Conservation (phyloP, 2,888 invertebrate species). For the Ceriagrion tenellum region DNA sequence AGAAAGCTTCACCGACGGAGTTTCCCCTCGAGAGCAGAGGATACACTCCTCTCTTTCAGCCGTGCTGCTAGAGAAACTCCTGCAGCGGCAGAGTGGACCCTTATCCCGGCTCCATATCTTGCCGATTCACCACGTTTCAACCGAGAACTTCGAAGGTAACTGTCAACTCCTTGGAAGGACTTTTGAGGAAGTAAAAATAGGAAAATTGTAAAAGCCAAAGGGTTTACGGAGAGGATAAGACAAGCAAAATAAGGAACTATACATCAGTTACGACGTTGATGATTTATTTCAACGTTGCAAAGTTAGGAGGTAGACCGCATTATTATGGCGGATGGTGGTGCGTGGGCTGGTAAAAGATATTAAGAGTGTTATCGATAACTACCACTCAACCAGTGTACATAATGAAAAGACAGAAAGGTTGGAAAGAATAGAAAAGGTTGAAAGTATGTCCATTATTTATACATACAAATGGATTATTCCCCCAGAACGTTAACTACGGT, state of each 20-base stretch:
- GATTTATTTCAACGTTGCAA: no score
- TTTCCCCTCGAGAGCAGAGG: neutral
- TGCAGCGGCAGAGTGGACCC: neutral
- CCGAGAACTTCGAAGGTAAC: conserved; percentile 22
- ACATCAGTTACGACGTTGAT: neutral
- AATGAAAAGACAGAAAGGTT: no score
- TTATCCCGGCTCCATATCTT: neutral
- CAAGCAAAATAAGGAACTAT: neutral
- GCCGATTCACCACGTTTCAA: neutral
- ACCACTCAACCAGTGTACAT: no score
- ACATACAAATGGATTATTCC: no score
- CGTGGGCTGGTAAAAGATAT: no score
- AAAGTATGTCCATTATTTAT: no score
- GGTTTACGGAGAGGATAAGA: neutral
- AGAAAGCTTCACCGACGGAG: neutral
- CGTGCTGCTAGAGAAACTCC: neutral
- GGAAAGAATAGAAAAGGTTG: no score
- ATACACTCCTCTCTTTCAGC: neutral
- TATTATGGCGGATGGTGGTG: no score
- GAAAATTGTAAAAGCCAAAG: neutral
- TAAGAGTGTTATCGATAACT: no score
- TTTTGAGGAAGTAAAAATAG: neutral
- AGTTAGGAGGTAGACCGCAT: no score
- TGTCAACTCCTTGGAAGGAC: conserved; percentile 14
- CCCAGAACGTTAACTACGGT: no score